Conservation (phyloP, 1,140 invertebrate genomes). For the Neoseiulus cucumeris region DNA sequence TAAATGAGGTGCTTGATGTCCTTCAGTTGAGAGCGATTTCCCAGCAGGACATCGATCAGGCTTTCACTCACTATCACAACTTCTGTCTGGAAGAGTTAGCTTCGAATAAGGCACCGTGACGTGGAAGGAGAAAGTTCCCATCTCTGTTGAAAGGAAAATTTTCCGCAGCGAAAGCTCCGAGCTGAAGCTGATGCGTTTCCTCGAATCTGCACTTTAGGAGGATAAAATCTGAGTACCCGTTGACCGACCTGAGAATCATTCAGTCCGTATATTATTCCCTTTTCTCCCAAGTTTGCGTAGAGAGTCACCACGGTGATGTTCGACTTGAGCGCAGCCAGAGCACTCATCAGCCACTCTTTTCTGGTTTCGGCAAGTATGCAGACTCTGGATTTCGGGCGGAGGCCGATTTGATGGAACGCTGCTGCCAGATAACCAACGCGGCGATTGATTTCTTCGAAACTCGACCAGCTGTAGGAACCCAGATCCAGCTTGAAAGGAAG, state of each 20-base stretch:
- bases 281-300: conserved; percentile 87
- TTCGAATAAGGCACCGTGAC: too few relatives aligned
- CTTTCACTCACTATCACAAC: too few relatives aligned
- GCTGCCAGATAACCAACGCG: conserved; percentile 45
- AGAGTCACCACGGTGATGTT: conserved; percentile 58
- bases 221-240: too few relatives aligned
- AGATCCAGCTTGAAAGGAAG: conserved; percentile 45
- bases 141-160: too few relatives aligned
- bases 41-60: too few relatives aligned
- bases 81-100: too few relatives aligned
- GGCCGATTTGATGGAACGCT: conserved; percentile 25
- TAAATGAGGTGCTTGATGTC: too few relatives aligned
- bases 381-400: conserved; percentile 45
- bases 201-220: too few relatives aligned
- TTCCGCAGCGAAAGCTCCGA: too few relatives aligned
- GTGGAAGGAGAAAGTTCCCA: too few relatives aligned
- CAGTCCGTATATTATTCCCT: conserved; percentile 81
- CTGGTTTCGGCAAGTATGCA: conserved; percentile 91
- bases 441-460: conserved; percentile 53
- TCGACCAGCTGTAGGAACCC: conserved; percentile 79
- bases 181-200: too few relatives aligned
- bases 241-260: conserved; percentile 67
- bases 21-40: too few relatives aligned
- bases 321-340: conserved; percentile 34
- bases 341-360: conserved; percentile 87